These are phyloP conservation scores for Lasioglossum villosulum DNA, from an alignment of 2,888 invertebrate species.

Conservation along the genomic window DNA sequence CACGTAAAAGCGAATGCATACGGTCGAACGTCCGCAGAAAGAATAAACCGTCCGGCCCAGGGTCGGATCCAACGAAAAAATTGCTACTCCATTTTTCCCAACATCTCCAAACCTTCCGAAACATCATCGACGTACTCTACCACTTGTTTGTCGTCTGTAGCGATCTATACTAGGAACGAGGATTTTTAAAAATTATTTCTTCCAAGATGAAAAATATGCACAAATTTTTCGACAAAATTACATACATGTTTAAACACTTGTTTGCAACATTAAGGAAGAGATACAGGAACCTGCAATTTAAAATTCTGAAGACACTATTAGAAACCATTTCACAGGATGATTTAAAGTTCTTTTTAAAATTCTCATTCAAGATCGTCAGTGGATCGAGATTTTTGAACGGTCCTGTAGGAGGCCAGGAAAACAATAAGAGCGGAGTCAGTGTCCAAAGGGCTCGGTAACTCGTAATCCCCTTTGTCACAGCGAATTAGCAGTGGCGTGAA, in stretches of 20 bases:
- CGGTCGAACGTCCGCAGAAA: constrained; percentile 34
- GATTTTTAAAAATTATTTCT: too few species aligned
- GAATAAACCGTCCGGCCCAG: constrained; percentile 48
- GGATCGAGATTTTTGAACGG: not conserved
- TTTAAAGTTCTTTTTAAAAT: not conserved
- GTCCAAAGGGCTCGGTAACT: not conserved
- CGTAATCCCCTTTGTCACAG: not conserved
- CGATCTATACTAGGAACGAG: too few species aligned
- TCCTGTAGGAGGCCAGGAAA: not conserved
- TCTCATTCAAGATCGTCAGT: not conserved
- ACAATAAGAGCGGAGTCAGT: not conserved
- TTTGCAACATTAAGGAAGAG: too few species aligned
- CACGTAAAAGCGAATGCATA: constrained; percentile 54
- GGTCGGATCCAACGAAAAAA: constrained; percentile 26
- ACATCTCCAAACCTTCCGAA: not conserved
- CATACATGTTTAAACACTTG: too few species aligned
- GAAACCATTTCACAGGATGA: not conserved
- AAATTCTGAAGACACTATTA: too few species aligned
- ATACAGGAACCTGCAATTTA: too few species aligned
- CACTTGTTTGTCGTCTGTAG: too few species aligned
- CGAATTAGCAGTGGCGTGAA: not conserved
- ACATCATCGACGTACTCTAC: not conserved
- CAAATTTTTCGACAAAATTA: too few species aligned
- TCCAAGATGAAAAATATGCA: too few species aligned
- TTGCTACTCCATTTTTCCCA: not conserved